phyloP scores from a whole-genome alignment of 2,797 vertebrate genomes.

The Rousettus madagascariensis region DNA sequence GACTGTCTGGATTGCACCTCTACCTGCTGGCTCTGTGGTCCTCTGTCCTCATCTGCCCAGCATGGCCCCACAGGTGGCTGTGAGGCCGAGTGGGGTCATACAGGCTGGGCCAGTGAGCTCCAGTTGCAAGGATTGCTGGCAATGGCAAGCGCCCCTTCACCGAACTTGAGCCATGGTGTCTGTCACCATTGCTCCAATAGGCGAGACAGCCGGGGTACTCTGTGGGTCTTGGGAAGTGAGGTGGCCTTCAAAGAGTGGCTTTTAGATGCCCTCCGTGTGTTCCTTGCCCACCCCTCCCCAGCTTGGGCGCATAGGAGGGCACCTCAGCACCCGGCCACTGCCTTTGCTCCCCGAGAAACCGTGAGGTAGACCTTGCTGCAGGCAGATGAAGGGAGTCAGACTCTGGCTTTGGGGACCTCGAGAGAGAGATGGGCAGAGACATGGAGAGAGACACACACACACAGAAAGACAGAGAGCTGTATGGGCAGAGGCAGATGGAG shows the following conservation, averaged over 20 bases:
- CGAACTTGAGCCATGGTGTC: neutral
- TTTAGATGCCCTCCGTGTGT: accelerated
- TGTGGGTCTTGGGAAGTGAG: neutral
- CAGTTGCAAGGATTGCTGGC: accelerated
- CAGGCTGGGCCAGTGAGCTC: neutral
- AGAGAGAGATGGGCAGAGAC: neutral
- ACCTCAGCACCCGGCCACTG: accelerated
- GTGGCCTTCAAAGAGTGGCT: neutral
- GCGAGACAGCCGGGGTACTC: neutral
- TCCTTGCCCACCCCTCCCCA: neutral
- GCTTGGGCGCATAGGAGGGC: neutral
- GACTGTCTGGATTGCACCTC: too few relatives aligned
- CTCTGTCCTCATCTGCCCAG: neutral
- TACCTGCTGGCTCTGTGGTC: neutral
- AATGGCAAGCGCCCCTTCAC: neutral
- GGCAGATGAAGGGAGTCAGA: neutral
- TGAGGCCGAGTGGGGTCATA: neutral
- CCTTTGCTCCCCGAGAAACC: neutral
- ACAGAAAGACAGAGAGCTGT: neutral
- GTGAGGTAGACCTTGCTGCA: neutral
- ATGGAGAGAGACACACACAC: neutral
- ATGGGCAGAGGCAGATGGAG: neutral
- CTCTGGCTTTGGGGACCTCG: neutral
- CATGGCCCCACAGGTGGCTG: neutral
- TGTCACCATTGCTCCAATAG: neutral